Base-by-base conservation (phyloP, 1,140 invertebrate genomes). In the Andrena cerasifolii region DNA sequence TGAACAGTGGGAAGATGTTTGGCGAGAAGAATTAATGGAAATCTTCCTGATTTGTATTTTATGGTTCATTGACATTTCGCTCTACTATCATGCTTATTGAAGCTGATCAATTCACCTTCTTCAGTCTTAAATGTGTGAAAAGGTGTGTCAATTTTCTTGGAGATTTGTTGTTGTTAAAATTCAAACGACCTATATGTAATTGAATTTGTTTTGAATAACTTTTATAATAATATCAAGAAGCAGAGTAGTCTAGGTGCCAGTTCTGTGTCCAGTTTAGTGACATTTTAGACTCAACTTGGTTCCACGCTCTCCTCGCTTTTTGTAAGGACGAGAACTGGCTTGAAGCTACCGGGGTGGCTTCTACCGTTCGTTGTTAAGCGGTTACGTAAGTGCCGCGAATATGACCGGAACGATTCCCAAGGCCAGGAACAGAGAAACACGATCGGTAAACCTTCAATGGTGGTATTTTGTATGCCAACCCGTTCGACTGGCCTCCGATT, bases 341-440 rank as follows among this genome's bases (percentile, higher is more conserved):
- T 14, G 68, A 59, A 66, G 21, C 54, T 21, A 70, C 56, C 47
- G 18, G 56, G 77, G 51, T 62, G 49, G 63, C n/a, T 68, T 62
- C 49, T 40, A 16, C n/a, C 53, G 31, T 83, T 83, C 82, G 77
- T 76, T 82, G 70, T 85, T 85, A 62, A 59, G 54, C 65, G 80
- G 86, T 89, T 90, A 83, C 87, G 83, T 82, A 90, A 89, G 81
- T 63, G 56, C 53, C 36, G 78, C 59, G 82, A 84, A 84, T 75
- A 82, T 58, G 59, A 75, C 66, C 59, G 68, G 67, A 85, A 85
- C 74, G 78, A 71, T 53, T 83, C 79, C 86, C 89, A 90, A 90
- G 89, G 87, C 71, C 88, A 76, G 47, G 33, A 40, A n/a, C 51
- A 31, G 51, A 88, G 83, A 89, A 87, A 84, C 80, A 82, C 76